Evolutionary conservation across 2,797 vertebrate species (phyloP), one percentile per base, ranked within the genome.

Genomic region (Microchirus variegatus): DNA sequence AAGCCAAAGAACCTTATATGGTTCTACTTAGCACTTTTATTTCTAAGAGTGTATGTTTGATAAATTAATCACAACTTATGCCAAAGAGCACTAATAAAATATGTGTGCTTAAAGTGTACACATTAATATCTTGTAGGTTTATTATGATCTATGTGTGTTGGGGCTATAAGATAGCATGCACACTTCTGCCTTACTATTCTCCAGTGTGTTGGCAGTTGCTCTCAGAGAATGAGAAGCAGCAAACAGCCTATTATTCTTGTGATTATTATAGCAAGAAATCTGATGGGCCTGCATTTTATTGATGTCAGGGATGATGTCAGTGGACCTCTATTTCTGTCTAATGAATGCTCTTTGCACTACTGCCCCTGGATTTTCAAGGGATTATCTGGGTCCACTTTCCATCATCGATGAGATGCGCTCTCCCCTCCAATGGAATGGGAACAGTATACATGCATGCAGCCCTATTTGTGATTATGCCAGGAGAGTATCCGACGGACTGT

Each of bases 91-190:
- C 26, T 5, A 26, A 26, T 26, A 26, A 26, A 5, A 26, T 3
- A 26, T 26, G 26, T 26, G 26, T 26, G 26, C 3, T 26, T 26
- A 5, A 26, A 26, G 26, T 26, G 26, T 26, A 26, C 26, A 26
- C 5, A 5, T 26, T 3, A 26, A 26, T 26, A 26, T 31, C 5
- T 31, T 31, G 31, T 17, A 3, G 78, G 54, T 85, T 90, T 86
- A 87, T 90, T 86, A 87, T 90, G 87, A 84, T 73, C 72, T 59
- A 53, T 77, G 74, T 84, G 84, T 75, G 6, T 38, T 68, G 84
- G 77, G 87, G 72, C 62, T 63, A 66, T 70, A 75, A 87, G n/a
- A 56, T 4, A 50, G 67, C 68, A 82, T 70, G 59, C 71, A 59
- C 58, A 78, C 73, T 59, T 55, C 61, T 11, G 66, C 43, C 67